Conservation (phyloP, 2,888 invertebrate species). For the Diadromus collaris region DNA sequence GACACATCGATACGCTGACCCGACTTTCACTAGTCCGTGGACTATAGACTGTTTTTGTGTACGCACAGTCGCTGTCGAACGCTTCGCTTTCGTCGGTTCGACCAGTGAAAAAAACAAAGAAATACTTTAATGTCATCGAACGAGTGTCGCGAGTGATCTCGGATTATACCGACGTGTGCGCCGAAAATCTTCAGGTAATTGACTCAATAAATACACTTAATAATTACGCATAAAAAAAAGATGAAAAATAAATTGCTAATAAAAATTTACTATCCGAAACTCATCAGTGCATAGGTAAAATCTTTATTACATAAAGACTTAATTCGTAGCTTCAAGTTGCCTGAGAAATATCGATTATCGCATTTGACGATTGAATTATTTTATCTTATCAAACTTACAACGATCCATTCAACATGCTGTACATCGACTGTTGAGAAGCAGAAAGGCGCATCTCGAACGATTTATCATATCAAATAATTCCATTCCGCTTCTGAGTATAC, state of each 20-base stretch:
- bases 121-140: not conserved
- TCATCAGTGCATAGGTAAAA: not conserved
- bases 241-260: not conserved
- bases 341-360: not conserved
- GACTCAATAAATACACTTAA: too few species aligned
- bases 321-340: not conserved
- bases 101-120: not conserved
- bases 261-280: not conserved
- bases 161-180: constrained; percentile 5
- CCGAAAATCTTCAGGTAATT: not conserved
- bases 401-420: not conserved
- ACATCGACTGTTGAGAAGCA: not conserved
- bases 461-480: not conserved
- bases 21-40: constrained; percentile 15
- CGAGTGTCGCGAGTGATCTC: not conserved
- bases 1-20: constrained; percentile 17
- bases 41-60: not conserved
- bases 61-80: not conserved
- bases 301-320: not conserved
- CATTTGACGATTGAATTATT: not conserved
- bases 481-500: too few species aligned
- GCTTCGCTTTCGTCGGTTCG: not conserved
- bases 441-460: not conserved
- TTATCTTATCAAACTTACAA: constrained; percentile 8
- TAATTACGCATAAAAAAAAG: not conserved